Percentiles rank a stretch among this genome's conserved stretches.
Conservation (phyloP, 2,888 invertebrate species). For the Prenolepis imparis region DNA sequence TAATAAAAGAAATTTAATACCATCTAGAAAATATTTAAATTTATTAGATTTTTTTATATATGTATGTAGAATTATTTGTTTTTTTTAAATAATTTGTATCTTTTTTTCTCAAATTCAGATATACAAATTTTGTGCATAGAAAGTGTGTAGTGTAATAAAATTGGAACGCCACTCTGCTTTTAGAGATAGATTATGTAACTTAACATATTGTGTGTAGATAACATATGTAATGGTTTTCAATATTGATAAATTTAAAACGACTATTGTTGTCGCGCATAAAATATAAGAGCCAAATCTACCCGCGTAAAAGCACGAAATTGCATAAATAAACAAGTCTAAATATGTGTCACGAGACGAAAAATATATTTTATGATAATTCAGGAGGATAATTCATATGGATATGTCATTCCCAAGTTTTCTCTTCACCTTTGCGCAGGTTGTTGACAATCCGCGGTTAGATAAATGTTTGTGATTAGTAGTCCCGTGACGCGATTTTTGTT, state of each 20-base stretch:
- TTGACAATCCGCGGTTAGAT: not conserved
- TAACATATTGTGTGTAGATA: not conserved
- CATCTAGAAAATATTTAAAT: not conserved
- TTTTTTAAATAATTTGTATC: not conserved
- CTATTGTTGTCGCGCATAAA: not conserved
- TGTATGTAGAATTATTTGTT: not conserved
- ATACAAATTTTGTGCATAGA: not conserved
- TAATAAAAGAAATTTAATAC: not conserved
- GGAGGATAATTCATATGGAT: not conserved
- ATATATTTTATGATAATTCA: not conserved
- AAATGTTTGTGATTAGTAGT: conserved; percentile 26
- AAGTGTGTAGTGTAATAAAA: not conserved
- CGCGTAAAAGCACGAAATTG: not conserved
- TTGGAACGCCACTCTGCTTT: not conserved
- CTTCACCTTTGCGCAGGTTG: not conserved
- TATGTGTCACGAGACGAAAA: not conserved
- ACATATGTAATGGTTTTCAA: not conserved
- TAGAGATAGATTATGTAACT: not conserved
- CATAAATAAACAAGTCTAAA: not conserved
- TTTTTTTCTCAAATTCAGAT: not conserved
- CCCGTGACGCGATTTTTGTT: conserved; percentile 44
- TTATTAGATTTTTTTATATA: not conserved
- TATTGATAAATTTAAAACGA: conserved; percentile 12
- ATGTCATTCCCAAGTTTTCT: not conserved
- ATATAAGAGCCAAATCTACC: not conserved